Evolutionary conservation across 2,888 invertebrate species (phyloP).

Genomic region (Phrixothrix hirtus): DNA sequence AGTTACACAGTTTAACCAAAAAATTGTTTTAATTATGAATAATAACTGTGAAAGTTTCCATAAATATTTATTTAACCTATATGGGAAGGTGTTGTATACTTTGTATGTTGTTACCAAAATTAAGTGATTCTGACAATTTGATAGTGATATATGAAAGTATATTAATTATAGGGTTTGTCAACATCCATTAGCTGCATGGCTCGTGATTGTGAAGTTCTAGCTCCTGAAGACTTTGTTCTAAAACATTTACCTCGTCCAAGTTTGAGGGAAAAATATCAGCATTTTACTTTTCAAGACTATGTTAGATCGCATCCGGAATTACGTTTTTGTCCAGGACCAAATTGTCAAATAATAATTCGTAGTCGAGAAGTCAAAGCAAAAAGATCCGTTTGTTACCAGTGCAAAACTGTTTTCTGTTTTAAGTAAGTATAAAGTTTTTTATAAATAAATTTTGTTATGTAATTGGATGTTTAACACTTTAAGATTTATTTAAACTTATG

Average conservation of each 20-base stretch:
- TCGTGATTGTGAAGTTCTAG: conserved; percentile 87
- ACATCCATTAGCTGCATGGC: conserved; percentile 97
- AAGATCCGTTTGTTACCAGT: conserved; percentile 84
- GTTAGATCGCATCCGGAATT: conserved; percentile 90
- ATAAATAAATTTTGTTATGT: background rate
- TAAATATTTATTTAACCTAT: too few species aligned
- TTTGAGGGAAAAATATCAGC: conserved; percentile 90
- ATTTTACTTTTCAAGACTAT: conserved; percentile 94
- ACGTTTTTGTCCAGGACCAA: conserved; percentile 94
- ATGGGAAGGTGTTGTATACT: too few species aligned
- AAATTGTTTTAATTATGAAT: too few species aligned
- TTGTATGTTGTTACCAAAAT: too few species aligned
- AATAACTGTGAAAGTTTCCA: too few species aligned
- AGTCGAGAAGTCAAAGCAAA: conserved; percentile 82
- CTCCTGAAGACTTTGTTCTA: conserved; percentile 95
- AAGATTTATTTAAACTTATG: too few species aligned
- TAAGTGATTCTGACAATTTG: background rate
- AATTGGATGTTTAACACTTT: background rate
- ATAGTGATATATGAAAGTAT: background rate
- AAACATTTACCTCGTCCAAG: conserved; percentile 80
- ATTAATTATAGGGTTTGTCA: conserved; percentile 62
- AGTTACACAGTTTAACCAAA: too few species aligned
- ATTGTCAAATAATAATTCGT: conserved; percentile 88
- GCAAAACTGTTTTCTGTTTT: conserved; percentile 89
- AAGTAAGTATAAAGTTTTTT: conserved; percentile 44